Evolutionary conservation across 2,888 invertebrate genomes (phyloP), one percentile per base, ranked within the genome.

Genomic region (Unio delphinus): DNA sequence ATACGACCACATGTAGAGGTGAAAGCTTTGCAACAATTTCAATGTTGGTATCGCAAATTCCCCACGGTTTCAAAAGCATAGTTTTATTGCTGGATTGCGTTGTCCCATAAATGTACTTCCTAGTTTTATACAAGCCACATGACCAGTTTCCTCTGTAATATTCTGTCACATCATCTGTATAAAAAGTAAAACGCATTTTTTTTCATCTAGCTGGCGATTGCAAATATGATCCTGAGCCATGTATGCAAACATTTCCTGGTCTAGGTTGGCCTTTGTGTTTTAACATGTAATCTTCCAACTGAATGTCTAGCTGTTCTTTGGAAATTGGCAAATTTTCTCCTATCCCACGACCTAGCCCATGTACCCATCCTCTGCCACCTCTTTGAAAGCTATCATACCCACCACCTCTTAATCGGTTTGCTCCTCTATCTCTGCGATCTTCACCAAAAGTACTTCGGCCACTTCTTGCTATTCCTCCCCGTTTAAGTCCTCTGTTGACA

Each of bases 221-320:
- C 56, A 75, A 8, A 63, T 69, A 23, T 79, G 80, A 15, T 92
- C 92, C 68, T 89, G 85, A n/a, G 88, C 88, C 91, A 91, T 93
- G 82, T 93, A 93, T 0, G 88, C 86, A 60, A 93, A 93, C 0
- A 93, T 85, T 73, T 93, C 92, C 23, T 89, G 87, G 86, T 93
- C 93, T 0, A 93, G 89, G 0, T 90, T 90, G 0, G 90, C 89
- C 83, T 92, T 93, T 34, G 93, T 93, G 81, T 92, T 92, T 92
- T 5, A 94, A 92, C 94, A 94, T 94, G 90, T 94, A 94, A 69
- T 92, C 92, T 80, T 94, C 94, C 55, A 94, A 87, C 82, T 94
- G 93, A n/a, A 91, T 91, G 81, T 94, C 94, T 67, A 94, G 87
- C 83, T 93, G 92, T 77, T 94, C 94, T 69, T 92, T 70, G 11